These are phyloP conservation scores for Hoplodrina blanda DNA, from an alignment of 2,888 invertebrate species.

Conservation along the genomic window DNA sequence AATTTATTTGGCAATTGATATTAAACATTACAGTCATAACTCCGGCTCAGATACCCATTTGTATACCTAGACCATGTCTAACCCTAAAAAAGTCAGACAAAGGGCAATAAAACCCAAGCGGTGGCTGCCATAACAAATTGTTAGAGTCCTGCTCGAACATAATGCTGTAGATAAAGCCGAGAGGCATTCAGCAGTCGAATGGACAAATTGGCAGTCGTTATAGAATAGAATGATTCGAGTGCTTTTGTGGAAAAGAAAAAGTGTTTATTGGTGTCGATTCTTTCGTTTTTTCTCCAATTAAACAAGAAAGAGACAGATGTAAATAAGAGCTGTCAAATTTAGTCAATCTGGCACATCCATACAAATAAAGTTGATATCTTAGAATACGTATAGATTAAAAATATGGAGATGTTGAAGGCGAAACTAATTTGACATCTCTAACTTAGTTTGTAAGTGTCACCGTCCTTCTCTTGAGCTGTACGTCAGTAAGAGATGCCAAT, in stretches of 20 bases:
- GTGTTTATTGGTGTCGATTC: not conserved
- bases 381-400: no score
- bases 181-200: constrained; percentile 41
- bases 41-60: constrained; percentile 27
- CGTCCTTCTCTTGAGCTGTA: no score
- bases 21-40: constrained; percentile 34
- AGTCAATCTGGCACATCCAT: no score
- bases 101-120: constrained; percentile 55
- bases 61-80: constrained; percentile 46
- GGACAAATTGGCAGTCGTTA: constrained; percentile 58
- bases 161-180: constrained; percentile 20
- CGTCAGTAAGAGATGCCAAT: no score
- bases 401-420: no score
- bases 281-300: no score
- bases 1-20: constrained; percentile 32
- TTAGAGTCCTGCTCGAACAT: constrained; percentile 24
- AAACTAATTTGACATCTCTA: no score
- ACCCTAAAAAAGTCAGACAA: constrained; percentile 60
- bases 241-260: not conserved
- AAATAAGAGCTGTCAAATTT: no score
- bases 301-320: no score
- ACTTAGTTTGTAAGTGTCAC: no score
- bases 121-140: constrained; percentile 56
- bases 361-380: no score
- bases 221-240: constrained; percentile 1